Evolutionary conservation across 1,140 invertebrate genomes (phyloP).

Genomic region (Drosophila sp.): DNA sequence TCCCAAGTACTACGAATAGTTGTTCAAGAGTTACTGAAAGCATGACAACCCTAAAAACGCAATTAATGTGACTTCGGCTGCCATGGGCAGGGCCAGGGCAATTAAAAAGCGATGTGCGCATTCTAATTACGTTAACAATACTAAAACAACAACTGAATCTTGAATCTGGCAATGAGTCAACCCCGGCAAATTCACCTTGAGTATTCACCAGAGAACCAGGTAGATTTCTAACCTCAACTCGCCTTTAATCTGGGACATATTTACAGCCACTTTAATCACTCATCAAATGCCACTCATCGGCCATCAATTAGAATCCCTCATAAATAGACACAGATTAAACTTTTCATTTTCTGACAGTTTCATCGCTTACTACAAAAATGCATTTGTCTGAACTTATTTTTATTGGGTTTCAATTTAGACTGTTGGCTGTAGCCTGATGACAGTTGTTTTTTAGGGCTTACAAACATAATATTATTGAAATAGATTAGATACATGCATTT

Average conservation of each 20-base stretch:
- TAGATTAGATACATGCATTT: conserved; percentile 3
- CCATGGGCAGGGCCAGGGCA: conserved; percentile 49
- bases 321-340: conserved; percentile 1
- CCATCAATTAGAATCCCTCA: not conserved
- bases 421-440: too few relatives aligned
- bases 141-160: conserved; percentile 23
- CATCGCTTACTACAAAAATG: conserved; percentile 30
- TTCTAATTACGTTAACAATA: conserved; percentile 45
- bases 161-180: conserved; percentile 27
- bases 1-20: conserved; percentile 1
- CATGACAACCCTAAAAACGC: conserved; percentile 38
- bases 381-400: conserved; percentile 53
- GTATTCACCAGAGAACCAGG: not conserved
- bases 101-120: conserved; percentile 45
- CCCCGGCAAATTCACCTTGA: not conserved
- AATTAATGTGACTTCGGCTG: conserved; percentile 37
- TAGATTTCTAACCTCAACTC: not conserved
- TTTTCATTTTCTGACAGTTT: too few relatives aligned
- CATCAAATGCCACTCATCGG: too few relatives aligned
- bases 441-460: not conserved
- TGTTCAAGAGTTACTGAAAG: conserved; percentile 1
- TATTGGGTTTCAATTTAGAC: conserved; percentile 45
- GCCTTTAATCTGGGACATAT: not conserved
- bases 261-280: not conserved
- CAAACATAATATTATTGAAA: conserved; percentile 2